Base-by-base conservation (phyloP, 2,797 vertebrate species). In the Phalloptychus januarius region DNA sequence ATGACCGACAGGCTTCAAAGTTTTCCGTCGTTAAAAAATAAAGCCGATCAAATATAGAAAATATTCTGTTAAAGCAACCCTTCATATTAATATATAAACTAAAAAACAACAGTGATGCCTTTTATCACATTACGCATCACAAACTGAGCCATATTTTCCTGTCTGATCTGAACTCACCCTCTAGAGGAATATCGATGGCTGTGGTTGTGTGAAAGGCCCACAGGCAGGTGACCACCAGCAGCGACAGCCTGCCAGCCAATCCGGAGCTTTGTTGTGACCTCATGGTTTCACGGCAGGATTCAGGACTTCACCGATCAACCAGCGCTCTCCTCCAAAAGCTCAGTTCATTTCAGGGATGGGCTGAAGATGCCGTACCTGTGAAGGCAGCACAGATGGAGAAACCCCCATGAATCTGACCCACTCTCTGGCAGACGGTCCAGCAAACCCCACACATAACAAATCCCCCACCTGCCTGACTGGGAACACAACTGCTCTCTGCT, bases 121-220 rank as follows among this genome's bases (percentile, higher is more conserved):
- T 74, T 74, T 54, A 23, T 74, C 7, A 63, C 2, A 8, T 28
- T 16, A 31, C 18, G 16, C 13, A 6, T 50, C 70, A 71, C 31
- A n/a, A 45, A 28, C 42, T 40, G 8, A 40, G 5, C 48, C n/a
- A 28, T 70, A n/a, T 58, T 31, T 36, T 58, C 31, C 0, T 79
- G 31, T 5, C 74, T 5, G 76, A n/a, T 79, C 38, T 36, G 28
- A 25, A 90, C 95, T 92, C 86, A 96, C 96, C 94, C 69, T 96
- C 94, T 80, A 95, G 86, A 2, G 96, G 95, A 87, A 96, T 96
- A 75, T 96, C 91, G 0, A 95, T 65, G 79, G 94, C 91, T 77
- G 86, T 44, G 6, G 87, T 81, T 36, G 25, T 54, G 79, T 79
- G 84, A 79, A 93, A 92, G 91, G 92, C 90, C 91, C 91, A 91